Evolutionary conservation across 2,888 invertebrate species (phyloP).

Genomic region (Perizoma affinitatum): DNA sequence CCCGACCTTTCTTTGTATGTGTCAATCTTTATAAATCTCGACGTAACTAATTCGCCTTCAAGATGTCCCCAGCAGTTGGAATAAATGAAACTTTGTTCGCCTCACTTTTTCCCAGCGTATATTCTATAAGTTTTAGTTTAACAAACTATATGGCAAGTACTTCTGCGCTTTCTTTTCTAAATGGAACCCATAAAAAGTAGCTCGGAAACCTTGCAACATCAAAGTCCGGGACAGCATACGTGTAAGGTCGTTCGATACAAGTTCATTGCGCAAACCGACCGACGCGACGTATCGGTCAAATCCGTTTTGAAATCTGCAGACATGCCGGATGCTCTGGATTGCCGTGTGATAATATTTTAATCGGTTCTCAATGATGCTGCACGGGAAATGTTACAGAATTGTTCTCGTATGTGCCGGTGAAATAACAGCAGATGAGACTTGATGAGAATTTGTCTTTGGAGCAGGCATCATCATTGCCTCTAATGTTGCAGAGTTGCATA

Average conservation of each 20-base stretch:
- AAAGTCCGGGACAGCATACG: slow-evolving; percentile 36
- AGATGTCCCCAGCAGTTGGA: no score
- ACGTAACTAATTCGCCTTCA: no score
- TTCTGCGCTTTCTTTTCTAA: slow-evolving; percentile 7
- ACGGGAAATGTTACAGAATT: slow-evolving; percentile 9
- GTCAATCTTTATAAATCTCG: no score
- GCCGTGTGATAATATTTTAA: slow-evolving; percentile 26
- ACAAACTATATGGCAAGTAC: no score
- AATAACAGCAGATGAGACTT: no score
- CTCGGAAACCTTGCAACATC: slow-evolving; percentile 29
- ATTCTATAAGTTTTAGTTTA: not conserved
- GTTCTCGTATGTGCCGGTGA: no score
- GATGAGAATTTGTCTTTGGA: no score
- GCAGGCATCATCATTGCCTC: no score
- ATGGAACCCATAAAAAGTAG: slow-evolving; percentile 22
- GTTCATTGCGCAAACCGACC: slow-evolving; percentile 38
- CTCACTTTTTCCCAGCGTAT: no score
- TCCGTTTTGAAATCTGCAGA: slow-evolving; percentile 38
- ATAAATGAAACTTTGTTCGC: no score
- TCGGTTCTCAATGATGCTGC: slow-evolving; percentile 12
- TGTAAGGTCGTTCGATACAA: slow-evolving; percentile 35
- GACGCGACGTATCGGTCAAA: slow-evolving; percentile 37
- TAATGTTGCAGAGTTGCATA: no score
- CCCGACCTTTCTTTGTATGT: no score
- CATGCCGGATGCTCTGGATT: slow-evolving; percentile 29